A percentile compares a stretch with the other conserved stretches of the same genome.
These are phyloP conservation scores for Eulithis testata DNA, from an alignment of 2,888 invertebrate species.

Conservation along the genomic window DNA sequence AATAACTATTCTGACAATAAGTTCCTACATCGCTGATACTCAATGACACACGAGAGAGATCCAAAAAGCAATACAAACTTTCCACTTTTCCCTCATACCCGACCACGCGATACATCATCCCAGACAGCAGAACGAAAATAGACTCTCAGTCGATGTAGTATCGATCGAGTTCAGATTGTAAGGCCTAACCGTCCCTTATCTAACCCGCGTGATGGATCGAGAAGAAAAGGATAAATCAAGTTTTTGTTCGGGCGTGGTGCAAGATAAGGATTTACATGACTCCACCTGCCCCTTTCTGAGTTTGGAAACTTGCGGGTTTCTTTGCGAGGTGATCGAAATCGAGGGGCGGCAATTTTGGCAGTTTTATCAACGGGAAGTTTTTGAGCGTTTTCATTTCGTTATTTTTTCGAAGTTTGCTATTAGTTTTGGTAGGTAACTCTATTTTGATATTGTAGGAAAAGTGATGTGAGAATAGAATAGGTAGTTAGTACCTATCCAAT, in stretches of 20 bases:
- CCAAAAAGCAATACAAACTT: constrained; percentile 26
- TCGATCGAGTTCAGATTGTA: constrained; percentile 46
- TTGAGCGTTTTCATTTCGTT: background rate
- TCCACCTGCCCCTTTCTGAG: constrained; percentile 28
- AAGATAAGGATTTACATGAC: constrained; percentile 35
- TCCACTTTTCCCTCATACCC: constrained; percentile 17
- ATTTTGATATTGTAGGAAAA: too few species aligned
- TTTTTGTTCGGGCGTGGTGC: constrained; percentile 60
- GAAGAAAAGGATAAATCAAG: constrained; percentile 71
- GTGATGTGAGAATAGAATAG: too few species aligned
- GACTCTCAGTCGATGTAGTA: constrained; percentile 45
- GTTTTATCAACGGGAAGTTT: constrained; percentile 15
- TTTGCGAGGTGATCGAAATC: constrained; percentile 13
- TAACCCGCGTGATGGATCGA: constrained; percentile 67
- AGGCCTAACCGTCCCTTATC: constrained; percentile 56
- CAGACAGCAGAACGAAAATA: constrained; percentile 40
- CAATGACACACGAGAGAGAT: background rate
- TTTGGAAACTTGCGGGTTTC: constrained; percentile 9
- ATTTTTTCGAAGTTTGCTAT: background rate
- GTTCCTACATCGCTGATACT: too few species aligned
- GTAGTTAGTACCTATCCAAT: too few species aligned
- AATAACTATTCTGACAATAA: too few species aligned
- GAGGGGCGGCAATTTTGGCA: constrained; percentile 5
- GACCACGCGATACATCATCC: constrained; percentile 30
- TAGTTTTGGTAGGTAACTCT: background rate